Percentiles rank a stretch among this genome's conserved stretches.
Conservation (phyloP, 2,797 vertebrate species). For the Liasis olivaceus region DNA sequence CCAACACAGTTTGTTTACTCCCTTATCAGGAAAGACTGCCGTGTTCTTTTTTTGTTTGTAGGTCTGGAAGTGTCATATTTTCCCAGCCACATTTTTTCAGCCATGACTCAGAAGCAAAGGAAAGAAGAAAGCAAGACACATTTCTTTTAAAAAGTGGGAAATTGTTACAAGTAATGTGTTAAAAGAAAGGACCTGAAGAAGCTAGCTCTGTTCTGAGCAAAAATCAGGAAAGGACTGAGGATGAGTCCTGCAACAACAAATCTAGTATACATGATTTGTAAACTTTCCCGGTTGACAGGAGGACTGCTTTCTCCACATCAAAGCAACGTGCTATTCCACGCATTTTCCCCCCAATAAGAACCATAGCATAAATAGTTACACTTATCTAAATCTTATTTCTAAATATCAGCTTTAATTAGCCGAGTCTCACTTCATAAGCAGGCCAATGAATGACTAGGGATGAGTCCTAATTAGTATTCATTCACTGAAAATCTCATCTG, state of each 20-base stretch:
- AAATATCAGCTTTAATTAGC: neutral
- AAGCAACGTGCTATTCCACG: too few species aligned
- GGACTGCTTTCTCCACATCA: neutral
- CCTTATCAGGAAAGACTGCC: neutral
- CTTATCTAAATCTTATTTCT: neutral
- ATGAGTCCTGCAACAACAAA: neutral
- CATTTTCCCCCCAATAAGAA: neutral
- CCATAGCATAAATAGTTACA: neutral
- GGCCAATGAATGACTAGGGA: neutral
- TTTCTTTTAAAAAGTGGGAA: neutral
- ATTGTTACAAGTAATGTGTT: neutral
- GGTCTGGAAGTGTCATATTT: neutral
- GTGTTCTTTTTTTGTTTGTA: neutral
- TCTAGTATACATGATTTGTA: neutral
- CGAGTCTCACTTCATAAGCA: neutral
- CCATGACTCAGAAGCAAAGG: neutral
- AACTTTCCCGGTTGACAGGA: neutral
- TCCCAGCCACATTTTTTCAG: neutral
- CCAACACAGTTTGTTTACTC: neutral
- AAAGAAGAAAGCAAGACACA: neutral
- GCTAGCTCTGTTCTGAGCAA: neutral
- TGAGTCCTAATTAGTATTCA: neutral
- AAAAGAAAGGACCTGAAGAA: neutral
- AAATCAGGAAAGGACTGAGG: neutral
- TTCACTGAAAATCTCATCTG: neutral